These are phyloP conservation scores for Tinamus major DNA, from an alignment of 2,797 vertebrate genomes.

Conservation along the genomic window DNA sequence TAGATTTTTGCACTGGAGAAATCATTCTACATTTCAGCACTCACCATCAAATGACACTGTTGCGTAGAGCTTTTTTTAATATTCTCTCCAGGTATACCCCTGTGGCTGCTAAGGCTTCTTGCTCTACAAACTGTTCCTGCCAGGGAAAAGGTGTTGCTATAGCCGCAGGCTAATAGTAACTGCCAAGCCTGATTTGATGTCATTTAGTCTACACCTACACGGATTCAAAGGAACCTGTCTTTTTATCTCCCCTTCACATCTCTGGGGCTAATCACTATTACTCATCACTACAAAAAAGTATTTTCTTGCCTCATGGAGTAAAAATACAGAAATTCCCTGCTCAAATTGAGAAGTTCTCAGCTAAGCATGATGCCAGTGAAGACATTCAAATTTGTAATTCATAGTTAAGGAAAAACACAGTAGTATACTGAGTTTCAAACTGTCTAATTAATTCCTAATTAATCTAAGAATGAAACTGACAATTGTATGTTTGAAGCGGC, in stretches of 20 bases:
- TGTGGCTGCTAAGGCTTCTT: constrained; percentile 53
- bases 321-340: not conserved
- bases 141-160: constrained; percentile 61
- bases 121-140: constrained; percentile 67
- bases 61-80: constrained; percentile 50
- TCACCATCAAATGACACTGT: constrained; percentile 40
- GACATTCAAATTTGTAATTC: not conserved
- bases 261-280: constrained; percentile 24
- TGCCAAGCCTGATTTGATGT: constrained; percentile 56
- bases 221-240: not conserved
- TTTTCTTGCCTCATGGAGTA: not conserved
- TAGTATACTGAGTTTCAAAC: not conserved
- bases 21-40: constrained; percentile 53
- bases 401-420: not conserved
- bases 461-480: not conserved
- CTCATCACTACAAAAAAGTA: not conserved
- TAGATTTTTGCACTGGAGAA: constrained; percentile 44
- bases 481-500: not conserved
- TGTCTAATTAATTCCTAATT: not conserved
- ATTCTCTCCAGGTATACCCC: constrained; percentile 57
- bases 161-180: constrained; percentile 67
- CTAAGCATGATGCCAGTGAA: not conserved
- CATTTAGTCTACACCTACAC: constrained; percentile 17
- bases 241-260: constrained; percentile 3
- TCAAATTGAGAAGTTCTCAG: not conserved